phyloP scores from a whole-genome alignment of 2,113 vertebrate genomes.

The Bambusicola thoracicus region DNA sequence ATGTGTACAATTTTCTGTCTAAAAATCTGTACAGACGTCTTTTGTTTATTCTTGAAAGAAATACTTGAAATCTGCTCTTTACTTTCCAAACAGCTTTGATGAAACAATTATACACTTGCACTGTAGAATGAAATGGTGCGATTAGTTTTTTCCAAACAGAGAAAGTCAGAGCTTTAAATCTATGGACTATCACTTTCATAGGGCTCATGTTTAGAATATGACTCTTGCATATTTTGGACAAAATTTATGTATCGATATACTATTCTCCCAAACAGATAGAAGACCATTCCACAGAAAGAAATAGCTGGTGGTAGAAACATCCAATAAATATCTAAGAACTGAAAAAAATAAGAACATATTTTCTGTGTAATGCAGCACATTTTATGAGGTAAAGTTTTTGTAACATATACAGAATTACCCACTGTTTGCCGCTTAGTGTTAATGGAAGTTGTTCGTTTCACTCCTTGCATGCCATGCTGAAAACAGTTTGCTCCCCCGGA shows the following conservation, averaged over 20 bases:
- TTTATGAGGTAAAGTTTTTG: slow-evolving; percentile 58
- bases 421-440: slow-evolving; percentile 8
- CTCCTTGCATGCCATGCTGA: neutral
- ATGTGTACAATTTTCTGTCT: slow-evolving; percentile 21
- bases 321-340: slow-evolving; percentile 50
- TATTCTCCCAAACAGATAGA: slow-evolving; percentile 16
- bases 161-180: slow-evolving; percentile 39
- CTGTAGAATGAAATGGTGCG: neutral
- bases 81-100: neutral
- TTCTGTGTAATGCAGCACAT: slow-evolving; percentile 30
- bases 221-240: slow-evolving; percentile 39
- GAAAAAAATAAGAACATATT: slow-evolving; percentile 33
- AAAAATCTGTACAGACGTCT: slow-evolving; percentile 7
- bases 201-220: slow-evolving; percentile 25
- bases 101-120: slow-evolving; percentile 35
- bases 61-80: neutral
- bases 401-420: slow-evolving; percentile 21
- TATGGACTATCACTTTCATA: slow-evolving; percentile 17
- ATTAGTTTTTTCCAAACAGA: neutral
- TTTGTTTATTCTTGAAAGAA: slow-evolving; percentile 20
- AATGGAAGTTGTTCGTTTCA: slow-evolving; percentile 34
- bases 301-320: slow-evolving; percentile 25
- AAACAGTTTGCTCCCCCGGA: neutral
- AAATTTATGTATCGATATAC: slow-evolving; percentile 50
- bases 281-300: slow-evolving; percentile 31